Base-by-base conservation (phyloP, 2,888 invertebrate species). In the Ophion ventricosus region DNA sequence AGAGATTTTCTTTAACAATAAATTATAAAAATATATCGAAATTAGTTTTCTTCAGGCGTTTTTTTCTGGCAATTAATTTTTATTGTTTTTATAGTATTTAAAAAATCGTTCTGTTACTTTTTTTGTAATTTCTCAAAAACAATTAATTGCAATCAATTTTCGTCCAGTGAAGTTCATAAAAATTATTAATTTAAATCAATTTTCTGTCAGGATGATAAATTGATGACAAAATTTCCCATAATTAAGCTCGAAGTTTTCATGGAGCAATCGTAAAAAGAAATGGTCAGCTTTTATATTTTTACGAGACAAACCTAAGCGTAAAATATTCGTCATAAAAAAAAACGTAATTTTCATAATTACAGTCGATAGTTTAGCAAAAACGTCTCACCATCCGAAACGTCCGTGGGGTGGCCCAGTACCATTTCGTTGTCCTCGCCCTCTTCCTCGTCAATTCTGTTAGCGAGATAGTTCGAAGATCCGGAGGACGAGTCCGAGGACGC, bases 361-460 rank as follows among this genome's bases (percentile, higher is more conserved):
- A 0, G 14, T 17, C 2, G 17, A 49, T 17, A 17, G 20, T 1
- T 0, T 8, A 43, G 20, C 7, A 25, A 57, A 25, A n/a, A 49
- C 5, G 23, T 59, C 59, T 78, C 43, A 87, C 87, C 86, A 14
- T 80, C 80, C 2, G 77, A 2, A 17, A 63, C 75, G 43, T 85
- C 79, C 23, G 87, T 73, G 20, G 83, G 83, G 20, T 75, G 76
- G 57, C 79, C 87, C 25, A 83, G 76, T 56, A 85, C 86, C 87
- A 87, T 87, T 25, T 86, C 85, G 80, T 35, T 79, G 25, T 84
- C 84, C 61, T 87, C 87, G 57, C 78, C 81, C 80, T 87, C 86
- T 54, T 87, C 87, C 66, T 87, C 87, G 49, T 85, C 83, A 40
- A 87, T 87, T 10, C 80, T 83, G 57, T 83, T 80, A 72, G 85